phyloP scores from a whole-genome alignment of 2,797 vertebrate genomes.

The Pelodytes ibericus region DNA sequence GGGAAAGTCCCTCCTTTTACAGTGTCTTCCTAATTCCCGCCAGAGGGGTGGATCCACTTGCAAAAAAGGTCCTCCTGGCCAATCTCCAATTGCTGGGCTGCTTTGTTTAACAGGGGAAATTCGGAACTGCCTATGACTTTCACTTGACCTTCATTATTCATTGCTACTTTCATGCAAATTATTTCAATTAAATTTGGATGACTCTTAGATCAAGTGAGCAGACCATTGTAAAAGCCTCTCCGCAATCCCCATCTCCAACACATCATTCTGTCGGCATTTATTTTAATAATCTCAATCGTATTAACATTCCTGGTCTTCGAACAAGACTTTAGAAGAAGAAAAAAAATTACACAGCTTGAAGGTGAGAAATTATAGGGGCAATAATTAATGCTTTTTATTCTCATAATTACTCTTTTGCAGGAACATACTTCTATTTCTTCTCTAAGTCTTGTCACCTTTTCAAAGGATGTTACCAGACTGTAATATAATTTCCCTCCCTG shows the following conservation, averaged over 20 bases:
- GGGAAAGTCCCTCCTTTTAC: too few species aligned
- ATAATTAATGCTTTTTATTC: constrained; percentile 37
- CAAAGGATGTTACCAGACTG: constrained; percentile 15
- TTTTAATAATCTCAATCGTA: constrained; percentile 21
- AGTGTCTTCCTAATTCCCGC: too few species aligned
- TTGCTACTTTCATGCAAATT: not conserved
- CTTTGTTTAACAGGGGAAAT: too few species aligned
- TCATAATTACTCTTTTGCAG: constrained; percentile 35
- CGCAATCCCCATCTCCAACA: not conserved
- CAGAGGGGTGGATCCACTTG: too few species aligned
- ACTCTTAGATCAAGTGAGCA: not conserved
- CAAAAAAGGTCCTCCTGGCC: too few species aligned
- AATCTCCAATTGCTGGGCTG: too few species aligned
- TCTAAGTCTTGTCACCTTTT: constrained; percentile 31
- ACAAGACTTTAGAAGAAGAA: constrained; percentile 5
- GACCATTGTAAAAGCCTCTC: constrained; percentile 2
- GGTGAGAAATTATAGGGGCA: constrained; percentile 9
- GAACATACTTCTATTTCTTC: constrained; percentile 1
- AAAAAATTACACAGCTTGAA: constrained; percentile 23
- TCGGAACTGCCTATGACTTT: constrained; percentile 4
- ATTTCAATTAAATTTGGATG: constrained; percentile 7
- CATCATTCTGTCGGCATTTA: not conserved
- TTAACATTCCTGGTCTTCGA: constrained; percentile 18
- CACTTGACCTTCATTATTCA: constrained; percentile 1
- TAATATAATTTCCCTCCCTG: constrained; percentile 8